phyloP scores from a whole-genome alignment of 2,113 vertebrate species.

The Phyllopteryx taeniolatus region DNA sequence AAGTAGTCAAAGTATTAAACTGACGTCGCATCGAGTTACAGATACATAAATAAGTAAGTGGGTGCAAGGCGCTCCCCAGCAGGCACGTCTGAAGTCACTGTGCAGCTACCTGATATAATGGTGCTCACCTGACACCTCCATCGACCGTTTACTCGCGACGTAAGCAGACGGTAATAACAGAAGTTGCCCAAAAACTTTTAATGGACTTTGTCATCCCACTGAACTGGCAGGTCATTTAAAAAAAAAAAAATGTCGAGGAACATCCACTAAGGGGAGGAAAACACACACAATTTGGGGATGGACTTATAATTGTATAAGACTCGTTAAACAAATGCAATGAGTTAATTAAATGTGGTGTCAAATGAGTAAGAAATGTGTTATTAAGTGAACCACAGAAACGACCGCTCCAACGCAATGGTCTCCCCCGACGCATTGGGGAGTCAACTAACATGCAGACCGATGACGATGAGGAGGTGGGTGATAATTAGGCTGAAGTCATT shows the following conservation, averaged over 20 bases:
- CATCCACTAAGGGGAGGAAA: background rate
- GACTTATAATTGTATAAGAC: background rate
- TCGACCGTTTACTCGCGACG: constrained; percentile 6
- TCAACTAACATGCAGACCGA: background rate
- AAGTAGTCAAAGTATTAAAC: background rate
- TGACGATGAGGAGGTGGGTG: constrained; percentile 8
- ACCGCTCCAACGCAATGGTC: constrained; percentile 11
- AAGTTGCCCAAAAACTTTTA: background rate
- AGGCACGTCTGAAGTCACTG: constrained; percentile 37
- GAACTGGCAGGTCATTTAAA: background rate
- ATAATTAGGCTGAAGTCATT: constrained; percentile 16
- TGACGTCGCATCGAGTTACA: constrained; percentile 61
- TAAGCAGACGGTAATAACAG: constrained; percentile 11
- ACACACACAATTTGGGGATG: background rate
- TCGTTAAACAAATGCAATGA: background rate
- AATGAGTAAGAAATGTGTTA: constrained; percentile 14
- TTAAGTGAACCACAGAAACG: background rate
- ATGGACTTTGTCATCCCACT: background rate
- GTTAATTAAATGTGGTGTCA: constrained; percentile 32
- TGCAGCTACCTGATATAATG: constrained; percentile 59
- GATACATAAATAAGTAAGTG: constrained; percentile 74
- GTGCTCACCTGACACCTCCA: constrained; percentile 57
- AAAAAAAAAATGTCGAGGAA: background rate
- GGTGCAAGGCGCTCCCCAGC: constrained; percentile 50
- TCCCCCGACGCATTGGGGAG: background rate